Conservation (phyloP, 2,113 vertebrate genomes). For the Mus spicilegus region DNA sequence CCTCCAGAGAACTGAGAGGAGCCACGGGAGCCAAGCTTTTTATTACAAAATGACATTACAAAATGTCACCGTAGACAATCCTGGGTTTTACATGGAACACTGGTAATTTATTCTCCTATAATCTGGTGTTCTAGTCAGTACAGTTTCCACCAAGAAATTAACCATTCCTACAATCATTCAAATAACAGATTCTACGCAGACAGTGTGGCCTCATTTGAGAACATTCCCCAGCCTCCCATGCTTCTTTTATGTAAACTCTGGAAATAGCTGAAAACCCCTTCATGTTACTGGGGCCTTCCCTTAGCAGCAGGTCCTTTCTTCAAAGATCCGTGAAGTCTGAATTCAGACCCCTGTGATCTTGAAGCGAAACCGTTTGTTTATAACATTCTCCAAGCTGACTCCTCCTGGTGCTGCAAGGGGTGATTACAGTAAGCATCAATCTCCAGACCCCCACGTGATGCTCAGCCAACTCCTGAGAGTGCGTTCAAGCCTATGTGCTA, state of each 20-base stretch:
- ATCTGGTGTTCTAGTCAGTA: background rate
- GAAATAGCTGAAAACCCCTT: background rate
- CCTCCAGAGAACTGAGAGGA: background rate
- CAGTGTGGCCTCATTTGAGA: background rate
- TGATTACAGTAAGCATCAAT: background rate
- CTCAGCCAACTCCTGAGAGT: background rate
- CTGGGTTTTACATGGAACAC: background rate
- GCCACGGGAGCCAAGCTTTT: background rate
- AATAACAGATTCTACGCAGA: background rate
- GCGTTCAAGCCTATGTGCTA: fast-evolving
- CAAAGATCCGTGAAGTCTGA: background rate
- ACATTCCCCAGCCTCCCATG: background rate
- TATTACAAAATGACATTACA: background rate
- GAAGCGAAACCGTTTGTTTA: background rate
- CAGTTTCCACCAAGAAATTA: constrained; percentile 7
- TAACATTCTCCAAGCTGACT: background rate
- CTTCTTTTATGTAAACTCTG: background rate
- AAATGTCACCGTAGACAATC: background rate
- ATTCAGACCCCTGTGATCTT: background rate
- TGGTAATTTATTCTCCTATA: background rate
- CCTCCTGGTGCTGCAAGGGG: background rate
- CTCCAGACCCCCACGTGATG: background rate
- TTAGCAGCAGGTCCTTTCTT: background rate
- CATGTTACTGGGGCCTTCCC: background rate
- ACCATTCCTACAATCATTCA: background rate